Evolutionary conservation across 2,888 invertebrate genomes (phyloP), one percentile per base, ranked within the genome.

Genomic region (Parnassius smintheus): DNA sequence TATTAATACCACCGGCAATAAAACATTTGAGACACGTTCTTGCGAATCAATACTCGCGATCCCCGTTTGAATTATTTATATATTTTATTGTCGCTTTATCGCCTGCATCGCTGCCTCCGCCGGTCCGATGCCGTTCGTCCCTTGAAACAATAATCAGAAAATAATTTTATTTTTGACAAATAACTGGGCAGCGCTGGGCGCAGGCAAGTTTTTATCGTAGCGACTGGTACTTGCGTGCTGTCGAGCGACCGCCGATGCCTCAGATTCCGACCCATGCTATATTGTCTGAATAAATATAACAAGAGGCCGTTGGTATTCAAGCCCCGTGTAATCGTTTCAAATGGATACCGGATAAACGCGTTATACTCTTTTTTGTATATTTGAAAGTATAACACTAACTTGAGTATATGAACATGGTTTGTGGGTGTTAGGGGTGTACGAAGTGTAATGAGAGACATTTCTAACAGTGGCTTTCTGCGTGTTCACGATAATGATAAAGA

Each of bases 21-120:
- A 89, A 90, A 88, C 88, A 88, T 90, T 87, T 88, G 83, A 87
- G 85, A 90, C 91, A 89, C 91, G 91, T 91, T 89, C 88, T 89
- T 89, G 85, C 78, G 88, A 88, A 91, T 90, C 90, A 88, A 87
- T 88, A 86, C 86, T 79, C 76, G 76, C 76, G 78, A 80, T 77
- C 75, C 69, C 74, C 66, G 73, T 82, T 89, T 91, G 88, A 91
- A 91, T 91, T 87, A 91, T 91, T 88, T 82, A 91, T 91, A 78
- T 85, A 81, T 88, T 89, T 88, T 90, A 91, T 90, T 91, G 91
- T 89, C 81, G 83, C 79, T 82, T 89, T 91, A 90, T 91, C 90
- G 85, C 86, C 81, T 77, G 80, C 74, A 89, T 88, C 88, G 80
- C 74, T 73, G 65, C 68, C 71, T 74, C 78, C 78, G 82, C 80